A percentile compares a stretch with the other conserved stretches of the same genome.
Conservation (phyloP, 2,113 vertebrate species). For the Nesogale talazaci region DNA sequence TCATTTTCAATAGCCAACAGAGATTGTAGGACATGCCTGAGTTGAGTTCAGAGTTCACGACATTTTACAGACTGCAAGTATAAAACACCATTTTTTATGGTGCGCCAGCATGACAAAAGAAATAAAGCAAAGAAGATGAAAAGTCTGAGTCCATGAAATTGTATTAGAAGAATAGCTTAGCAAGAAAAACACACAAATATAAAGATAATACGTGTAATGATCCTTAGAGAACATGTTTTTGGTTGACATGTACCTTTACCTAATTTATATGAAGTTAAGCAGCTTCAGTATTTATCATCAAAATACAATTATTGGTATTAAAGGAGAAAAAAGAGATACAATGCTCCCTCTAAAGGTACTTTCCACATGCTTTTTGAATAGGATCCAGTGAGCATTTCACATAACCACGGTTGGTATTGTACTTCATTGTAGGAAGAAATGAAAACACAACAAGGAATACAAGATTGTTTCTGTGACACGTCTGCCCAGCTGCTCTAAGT, state of each 20-base stretch:
- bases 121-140: slow-evolving; percentile 45
- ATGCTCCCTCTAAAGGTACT: background rate
- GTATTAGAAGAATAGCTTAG: slow-evolving; percentile 23
- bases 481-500: background rate
- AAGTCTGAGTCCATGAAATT: slow-evolving; percentile 19
- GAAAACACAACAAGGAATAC: background rate
- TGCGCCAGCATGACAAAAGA: slow-evolving; percentile 18
- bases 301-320: background rate
- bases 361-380: slow-evolving; percentile 5
- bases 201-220: background rate
- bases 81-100: background rate
- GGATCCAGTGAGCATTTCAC: background rate
- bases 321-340: slow-evolving; percentile 19
- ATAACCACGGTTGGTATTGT: background rate
- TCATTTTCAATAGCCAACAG: slow-evolving; percentile 35
- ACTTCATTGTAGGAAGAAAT: slow-evolving; percentile 37
- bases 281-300: background rate
- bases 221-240: background rate
- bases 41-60: slow-evolving; percentile 34
- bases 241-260: slow-evolving; percentile 3
- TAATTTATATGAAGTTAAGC: slow-evolving; percentile 40
- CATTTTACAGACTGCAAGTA: slow-evolving; percentile 7
- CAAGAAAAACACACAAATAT: background rate
- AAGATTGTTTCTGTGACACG: background rate
- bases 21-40: background rate